These are phyloP conservation scores for Imbricaverruca yamaguchii DNA, from an alignment of 2,888 invertebrate genomes.

Conservation along the genomic window DNA sequence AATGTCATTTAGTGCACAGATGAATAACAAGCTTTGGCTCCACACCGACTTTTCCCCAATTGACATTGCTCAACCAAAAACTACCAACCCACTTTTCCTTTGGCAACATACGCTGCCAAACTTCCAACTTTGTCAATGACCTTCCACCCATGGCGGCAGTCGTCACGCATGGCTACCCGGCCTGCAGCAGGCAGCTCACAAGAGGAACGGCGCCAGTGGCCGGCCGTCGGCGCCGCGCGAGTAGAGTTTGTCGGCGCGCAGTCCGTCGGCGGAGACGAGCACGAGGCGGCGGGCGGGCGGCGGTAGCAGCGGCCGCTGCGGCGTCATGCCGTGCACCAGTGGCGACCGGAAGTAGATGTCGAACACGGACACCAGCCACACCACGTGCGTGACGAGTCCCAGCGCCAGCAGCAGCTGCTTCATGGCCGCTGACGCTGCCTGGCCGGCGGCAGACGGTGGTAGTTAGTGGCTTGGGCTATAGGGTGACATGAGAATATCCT, in stretches of 20 bases:
- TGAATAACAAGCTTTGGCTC: too few species aligned
- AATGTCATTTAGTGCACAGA: too few species aligned
- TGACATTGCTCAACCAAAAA: too few species aligned
- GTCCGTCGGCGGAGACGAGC: slow-evolving; percentile 83
- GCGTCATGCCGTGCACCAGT: slow-evolving; percentile 60
- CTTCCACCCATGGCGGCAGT: too few species aligned
- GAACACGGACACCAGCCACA: slow-evolving; percentile 75
- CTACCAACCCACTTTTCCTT: too few species aligned
- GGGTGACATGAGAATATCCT: too few species aligned
- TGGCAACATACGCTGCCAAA: too few species aligned
- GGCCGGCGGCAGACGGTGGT: too few species aligned
- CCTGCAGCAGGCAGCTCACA: slow-evolving; percentile 45
- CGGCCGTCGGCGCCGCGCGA: slow-evolving; percentile 43
- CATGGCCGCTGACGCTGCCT: not conserved
- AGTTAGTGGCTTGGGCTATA: too few species aligned
- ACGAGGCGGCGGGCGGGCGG: slow-evolving; percentile 65
- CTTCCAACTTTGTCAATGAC: too few species aligned
- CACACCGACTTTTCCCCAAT: too few species aligned
- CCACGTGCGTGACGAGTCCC: slow-evolving; percentile 56
- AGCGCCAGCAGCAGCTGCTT: slow-evolving; percentile 26
- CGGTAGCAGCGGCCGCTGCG: slow-evolving; percentile 36
- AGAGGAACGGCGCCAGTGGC: slow-evolving; percentile 55
- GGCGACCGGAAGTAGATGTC: slow-evolving; percentile 91
- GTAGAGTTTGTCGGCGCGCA: slow-evolving; percentile 77
- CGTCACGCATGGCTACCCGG: too few species aligned